A percentile compares a stretch with the other conserved stretches of the same genome.
phyloP scores from a whole-genome alignment of 2,797 vertebrate species.

The Pantherophis alleghaniensis region DNA sequence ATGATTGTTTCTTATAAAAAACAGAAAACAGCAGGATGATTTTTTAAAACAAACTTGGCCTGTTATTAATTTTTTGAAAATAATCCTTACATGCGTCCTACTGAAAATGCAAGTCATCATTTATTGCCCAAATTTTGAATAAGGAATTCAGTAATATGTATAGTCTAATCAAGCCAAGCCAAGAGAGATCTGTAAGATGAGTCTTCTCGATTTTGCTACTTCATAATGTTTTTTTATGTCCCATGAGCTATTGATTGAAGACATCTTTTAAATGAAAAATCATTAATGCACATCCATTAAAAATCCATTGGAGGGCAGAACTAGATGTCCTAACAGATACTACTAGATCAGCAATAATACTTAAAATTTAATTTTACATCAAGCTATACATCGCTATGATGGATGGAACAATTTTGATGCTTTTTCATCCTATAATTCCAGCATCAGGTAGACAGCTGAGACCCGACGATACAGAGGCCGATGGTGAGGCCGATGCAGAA shows the following conservation, averaged over 20 bases:
- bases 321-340: neutral
- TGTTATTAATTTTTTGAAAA: neutral
- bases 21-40: neutral
- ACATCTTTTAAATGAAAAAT: neutral
- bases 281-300: neutral
- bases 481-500: conserved; percentile 61
- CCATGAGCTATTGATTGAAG: neutral
- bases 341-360: neutral
- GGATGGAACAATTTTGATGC: neutral
- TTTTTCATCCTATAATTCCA: conserved; percentile 49
- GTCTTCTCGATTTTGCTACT: neutral
- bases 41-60: neutral
- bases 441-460: conserved; percentile 81
- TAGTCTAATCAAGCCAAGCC: neutral
- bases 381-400: neutral
- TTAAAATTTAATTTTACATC: neutral
- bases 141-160: neutral
- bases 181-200: neutral
- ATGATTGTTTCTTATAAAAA: neutral
- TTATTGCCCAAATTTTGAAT: neutral
- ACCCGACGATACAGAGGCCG: conserved; percentile 72
- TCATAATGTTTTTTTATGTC: neutral
- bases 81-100: neutral
- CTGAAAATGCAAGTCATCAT: neutral
- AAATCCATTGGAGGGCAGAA: neutral